Evolutionary conservation across 2,888 invertebrate genomes (phyloP).

Genomic region (Synergus laeviventris): DNA sequence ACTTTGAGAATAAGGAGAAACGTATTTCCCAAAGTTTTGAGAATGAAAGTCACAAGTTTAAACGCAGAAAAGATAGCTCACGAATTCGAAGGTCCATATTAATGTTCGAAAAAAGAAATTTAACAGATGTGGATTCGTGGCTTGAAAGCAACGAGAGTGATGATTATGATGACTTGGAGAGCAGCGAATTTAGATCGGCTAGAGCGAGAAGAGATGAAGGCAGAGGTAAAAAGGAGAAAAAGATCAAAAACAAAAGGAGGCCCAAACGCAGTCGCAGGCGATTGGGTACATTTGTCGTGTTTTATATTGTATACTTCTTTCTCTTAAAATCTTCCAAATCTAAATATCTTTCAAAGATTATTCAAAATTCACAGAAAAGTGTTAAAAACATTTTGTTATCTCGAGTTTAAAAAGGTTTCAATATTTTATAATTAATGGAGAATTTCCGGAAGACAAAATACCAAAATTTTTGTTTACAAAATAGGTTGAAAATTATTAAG

Average conservation of each 20-base stretch:
- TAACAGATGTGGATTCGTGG: slow-evolving; percentile 41
- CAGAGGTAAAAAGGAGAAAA: slow-evolving; percentile 71
- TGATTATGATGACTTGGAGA: slow-evolving; percentile 51
- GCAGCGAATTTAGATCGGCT: slow-evolving; percentile 59
- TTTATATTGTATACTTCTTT: slow-evolving; percentile 42
- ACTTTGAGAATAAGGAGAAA: background rate
- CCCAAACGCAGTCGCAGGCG: slow-evolving; percentile 72
- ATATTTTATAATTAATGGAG: no score
- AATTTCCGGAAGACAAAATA: no score
- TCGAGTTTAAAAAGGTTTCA: no score
- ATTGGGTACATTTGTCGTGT: slow-evolving; percentile 67
- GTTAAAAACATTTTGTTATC: background rate
- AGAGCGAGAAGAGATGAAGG: slow-evolving; percentile 67
- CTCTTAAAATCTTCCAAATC: background rate
- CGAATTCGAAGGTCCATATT: slow-evolving; percentile 52
- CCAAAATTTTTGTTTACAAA: no score
- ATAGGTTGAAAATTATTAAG: no score
- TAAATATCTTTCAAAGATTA: background rate
- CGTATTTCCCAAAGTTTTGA: slow-evolving; percentile 6
- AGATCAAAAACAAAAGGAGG: slow-evolving; percentile 65
- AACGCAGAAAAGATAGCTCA: background rate
- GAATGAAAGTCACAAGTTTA: slow-evolving; percentile 17
- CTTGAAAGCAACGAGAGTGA: slow-evolving; percentile 44
- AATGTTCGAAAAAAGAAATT: slow-evolving; percentile 52
- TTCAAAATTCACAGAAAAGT: background rate